These are phyloP conservation scores for Labia minor DNA, from an alignment of 2,888 invertebrate species.

Conservation along the genomic window DNA sequence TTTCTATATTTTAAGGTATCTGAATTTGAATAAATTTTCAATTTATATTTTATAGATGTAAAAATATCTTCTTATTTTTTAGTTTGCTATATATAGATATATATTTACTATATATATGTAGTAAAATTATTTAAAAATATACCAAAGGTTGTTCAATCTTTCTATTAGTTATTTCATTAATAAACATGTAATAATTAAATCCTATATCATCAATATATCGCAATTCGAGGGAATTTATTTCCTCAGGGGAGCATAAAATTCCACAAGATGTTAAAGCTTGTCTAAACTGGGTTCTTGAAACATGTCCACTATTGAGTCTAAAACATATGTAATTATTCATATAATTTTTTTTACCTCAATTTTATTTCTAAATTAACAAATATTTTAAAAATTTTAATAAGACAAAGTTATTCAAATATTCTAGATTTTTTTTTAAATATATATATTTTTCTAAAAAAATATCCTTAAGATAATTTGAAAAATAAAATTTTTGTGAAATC, in stretches of 20 bases:
- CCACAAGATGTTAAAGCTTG: conserved; percentile 58
- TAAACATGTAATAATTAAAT: conserved; percentile 59
- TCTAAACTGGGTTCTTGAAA: conserved; percentile 55
- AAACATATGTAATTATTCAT: conserved; percentile 22
- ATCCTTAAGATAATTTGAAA: background rate
- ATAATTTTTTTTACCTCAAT: background rate
- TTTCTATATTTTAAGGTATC: too few species aligned
- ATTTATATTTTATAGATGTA: too few species aligned
- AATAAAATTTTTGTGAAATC: too few species aligned
- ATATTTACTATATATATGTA: too few species aligned
- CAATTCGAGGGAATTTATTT: conserved; percentile 55
- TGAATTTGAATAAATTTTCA: too few species aligned
- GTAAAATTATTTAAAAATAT: too few species aligned
- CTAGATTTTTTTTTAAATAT: too few species aligned
- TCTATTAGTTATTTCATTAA: conserved; percentile 50
- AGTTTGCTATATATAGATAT: too few species aligned
- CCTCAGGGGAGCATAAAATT: conserved; percentile 52
- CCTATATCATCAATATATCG: conserved; percentile 64
- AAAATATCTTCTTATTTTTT: too few species aligned
- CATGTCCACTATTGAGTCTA: conserved; percentile 61
- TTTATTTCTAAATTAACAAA: background rate
- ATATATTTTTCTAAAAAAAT: too few species aligned
- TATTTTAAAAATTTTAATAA: background rate
- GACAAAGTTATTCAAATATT: background rate
- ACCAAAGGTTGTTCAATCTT: conserved; percentile 37